phyloP scores from a whole-genome alignment of 1,140 invertebrate genomes.

The Drosophila sulfurigaster region DNA sequence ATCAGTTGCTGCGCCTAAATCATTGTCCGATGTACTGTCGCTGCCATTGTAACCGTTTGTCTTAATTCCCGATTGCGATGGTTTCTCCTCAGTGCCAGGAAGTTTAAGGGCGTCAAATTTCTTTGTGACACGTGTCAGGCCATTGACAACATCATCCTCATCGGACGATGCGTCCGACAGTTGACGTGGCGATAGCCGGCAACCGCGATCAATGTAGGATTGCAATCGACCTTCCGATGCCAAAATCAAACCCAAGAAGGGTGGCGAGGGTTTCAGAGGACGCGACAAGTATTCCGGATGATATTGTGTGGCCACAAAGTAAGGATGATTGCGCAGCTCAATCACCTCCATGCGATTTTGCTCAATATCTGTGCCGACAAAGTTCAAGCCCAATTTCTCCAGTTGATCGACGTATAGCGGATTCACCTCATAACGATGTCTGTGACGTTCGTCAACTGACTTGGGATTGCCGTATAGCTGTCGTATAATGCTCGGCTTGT shows the following conservation, averaged over 20 bases:
- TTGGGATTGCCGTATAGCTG: constrained; percentile 94
- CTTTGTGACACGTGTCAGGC: constrained; percentile 30
- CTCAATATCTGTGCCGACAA: constrained; percentile 93
- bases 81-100: not conserved
- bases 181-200: constrained; percentile 88
- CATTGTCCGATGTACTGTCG: constrained; percentile 31
- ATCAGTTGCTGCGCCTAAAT: not conserved
- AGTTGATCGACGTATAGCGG: constrained; percentile 92
- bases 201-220: constrained; percentile 89
- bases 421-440: constrained; percentile 98
- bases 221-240: constrained; percentile 92
- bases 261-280: constrained; percentile 96
- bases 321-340: constrained; percentile 92
- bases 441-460: constrained; percentile 96
- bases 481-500: constrained; percentile 87
- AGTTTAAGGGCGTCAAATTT: constrained; percentile 40
- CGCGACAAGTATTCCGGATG: constrained; percentile 99
- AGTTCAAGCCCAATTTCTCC: constrained; percentile 93
- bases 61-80: not conserved
- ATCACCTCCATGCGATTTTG: constrained; percentile 94
- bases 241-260: constrained; percentile 97
- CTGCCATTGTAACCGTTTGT: constrained; percentile 35
- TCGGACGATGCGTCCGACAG: constrained; percentile 90
- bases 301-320: constrained; percentile 98
- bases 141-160: constrained; percentile 76